Conservation (phyloP, 2,113 vertebrate species). For the Dipodomys spectabilis region DNA sequence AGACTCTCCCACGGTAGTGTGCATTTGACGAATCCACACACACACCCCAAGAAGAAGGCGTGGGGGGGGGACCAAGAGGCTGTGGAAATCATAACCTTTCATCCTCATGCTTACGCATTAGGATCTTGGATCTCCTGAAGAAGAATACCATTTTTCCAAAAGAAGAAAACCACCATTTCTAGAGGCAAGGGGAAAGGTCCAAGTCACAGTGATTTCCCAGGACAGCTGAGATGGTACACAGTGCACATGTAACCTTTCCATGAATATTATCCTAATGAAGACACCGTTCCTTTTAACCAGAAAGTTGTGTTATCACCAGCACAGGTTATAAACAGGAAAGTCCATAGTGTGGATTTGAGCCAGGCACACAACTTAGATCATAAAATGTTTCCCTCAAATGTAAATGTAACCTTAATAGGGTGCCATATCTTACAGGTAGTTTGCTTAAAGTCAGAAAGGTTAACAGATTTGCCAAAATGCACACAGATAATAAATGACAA, state of each 20-base stretch:
- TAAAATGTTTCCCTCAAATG: slow-evolving; percentile 6
- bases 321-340: neutral
- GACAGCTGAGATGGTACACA: neutral
- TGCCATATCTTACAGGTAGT: neutral
- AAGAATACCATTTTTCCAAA: neutral
- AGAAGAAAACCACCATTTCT: neutral
- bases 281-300: neutral
- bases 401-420: neutral
- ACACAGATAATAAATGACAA: neutral
- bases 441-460: neutral
- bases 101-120: too few relatives aligned
- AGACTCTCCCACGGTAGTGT: too few relatives aligned
- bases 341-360: neutral
- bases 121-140: neutral
- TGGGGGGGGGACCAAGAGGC: too few relatives aligned
- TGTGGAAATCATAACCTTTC: neutral
- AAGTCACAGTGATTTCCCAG: neutral
- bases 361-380: neutral
- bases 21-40: neutral
- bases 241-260: neutral
- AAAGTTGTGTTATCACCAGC: neutral
- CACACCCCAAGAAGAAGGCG: neutral
- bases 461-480: slow-evolving; percentile 31
- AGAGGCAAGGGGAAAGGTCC: neutral
- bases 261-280: slow-evolving; percentile 10